A percentile compares a stretch with the other conserved stretches of the same genome.
Evolutionary conservation across 2,888 invertebrate species (phyloP).

Genomic region (Megaustenia siamemsis): DNA sequence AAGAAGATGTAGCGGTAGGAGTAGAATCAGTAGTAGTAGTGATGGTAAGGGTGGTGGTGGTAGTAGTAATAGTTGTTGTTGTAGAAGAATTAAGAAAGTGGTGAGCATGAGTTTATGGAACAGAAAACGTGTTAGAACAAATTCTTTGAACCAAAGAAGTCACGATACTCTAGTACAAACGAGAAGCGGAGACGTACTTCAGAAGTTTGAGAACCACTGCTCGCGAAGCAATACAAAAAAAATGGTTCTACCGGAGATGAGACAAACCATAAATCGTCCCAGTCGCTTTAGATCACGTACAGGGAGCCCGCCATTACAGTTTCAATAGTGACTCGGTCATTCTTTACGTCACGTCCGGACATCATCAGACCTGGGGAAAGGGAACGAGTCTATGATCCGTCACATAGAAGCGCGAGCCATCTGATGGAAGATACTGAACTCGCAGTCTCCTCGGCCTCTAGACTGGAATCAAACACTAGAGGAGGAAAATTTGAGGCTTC

Average conservation of each 20-base stretch:
- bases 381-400: neutral
- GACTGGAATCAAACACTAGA: neutral
- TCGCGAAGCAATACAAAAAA: neutral
- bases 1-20: too few species aligned
- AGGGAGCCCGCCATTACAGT: neutral
- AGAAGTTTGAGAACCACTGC: neutral
- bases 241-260: too few species aligned
- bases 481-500: neutral
- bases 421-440: neutral
- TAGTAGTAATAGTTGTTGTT: too few species aligned
- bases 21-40: too few species aligned
- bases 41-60: too few species aligned
- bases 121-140: too few species aligned
- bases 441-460: neutral
- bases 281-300: neutral
- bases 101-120: too few species aligned
- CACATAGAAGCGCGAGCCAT: neutral
- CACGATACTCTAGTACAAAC: too few species aligned
- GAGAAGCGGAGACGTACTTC: too few species aligned
- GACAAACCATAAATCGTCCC: neutral
- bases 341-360: constrained; percentile 29
- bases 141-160: too few species aligned
- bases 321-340: neutral
- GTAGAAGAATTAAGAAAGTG: too few species aligned
- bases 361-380: neutral